Base-by-base conservation (phyloP, 2,888 invertebrate genomes). In the Ommatoiulus sabulosus region DNA sequence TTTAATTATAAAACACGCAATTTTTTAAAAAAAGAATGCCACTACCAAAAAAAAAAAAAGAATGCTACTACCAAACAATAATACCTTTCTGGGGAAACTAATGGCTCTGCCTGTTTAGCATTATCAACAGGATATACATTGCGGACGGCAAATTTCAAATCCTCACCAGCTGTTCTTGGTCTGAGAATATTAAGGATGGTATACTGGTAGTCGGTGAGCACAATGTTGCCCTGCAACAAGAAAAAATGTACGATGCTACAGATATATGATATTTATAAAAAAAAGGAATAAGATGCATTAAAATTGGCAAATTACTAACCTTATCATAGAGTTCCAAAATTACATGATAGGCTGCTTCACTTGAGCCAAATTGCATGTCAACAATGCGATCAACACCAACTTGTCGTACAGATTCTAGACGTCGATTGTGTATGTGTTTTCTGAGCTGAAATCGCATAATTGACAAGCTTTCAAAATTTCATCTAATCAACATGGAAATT, bases 391-490 rank as follows among this genome's bases (percentile, higher is more conserved):
- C 99, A 6, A 96, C 95, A 1, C 99, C 99, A 0, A 99, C 93
- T 93, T 99, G 99, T 3, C 93, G 93, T 0, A 99, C 93, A 87
- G 94, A 95, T 93, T 99, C 99, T 2, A 99, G 93, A 4, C 99
- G 95, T 92, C 99, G 98, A 93, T 99, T 98, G 92, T 97, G 97
- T 84, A 99, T 94, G 93, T 99, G 99, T 93, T 99, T 99, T 88
- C 99, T 94, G 92, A 99, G 94, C 96, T 97, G 92, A 24, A 94
- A 93, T 80, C 4, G 15, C 3, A 80, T 24, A 15, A 2, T 7
- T 24, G 15, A 80, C 15, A 17, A 24, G 35, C 1, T 35, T 35
- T 35, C 35, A 35, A 35, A 35, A 35, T 35, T 35, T 35, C 35
- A 35, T 2, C 35, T 35, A 1, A 35, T 35, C 35, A 35, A 35